Evolutionary conservation across 2,797 vertebrate species (phyloP), one percentile per base, ranked within the genome.

Genomic region (Galago senegalensis): DNA sequence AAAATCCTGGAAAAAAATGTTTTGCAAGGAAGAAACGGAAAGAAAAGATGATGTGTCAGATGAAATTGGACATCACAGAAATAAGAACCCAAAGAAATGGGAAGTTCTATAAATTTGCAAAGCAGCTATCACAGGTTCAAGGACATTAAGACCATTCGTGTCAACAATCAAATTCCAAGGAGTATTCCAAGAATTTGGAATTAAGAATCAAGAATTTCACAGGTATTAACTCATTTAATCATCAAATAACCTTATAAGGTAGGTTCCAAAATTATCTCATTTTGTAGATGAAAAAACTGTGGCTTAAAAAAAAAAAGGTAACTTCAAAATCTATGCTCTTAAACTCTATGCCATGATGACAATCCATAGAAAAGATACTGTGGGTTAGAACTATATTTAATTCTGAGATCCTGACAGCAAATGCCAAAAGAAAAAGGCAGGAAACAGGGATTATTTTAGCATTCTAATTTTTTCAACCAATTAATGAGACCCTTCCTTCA

Each of bases 1-100:
- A 20, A 80, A 63, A 63, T 20, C n/a, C 46, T 53, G 1, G 20
- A 43, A 88, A 72, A 72, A 87, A 91, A 43, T 63, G 23, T 53
- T 82, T 88, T 18, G 7, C 13, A 82, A 89, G 43, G 61, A 91
- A 93, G 25, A 80, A 91, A 73, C 34, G 20, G 49, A 89, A 92
- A 84, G 37, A 72, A 92, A 93, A 96, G 1, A 8, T 73, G 37
- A 86, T 76, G 7, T 60, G 17, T 91, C 56, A 46, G 37, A 72
- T 31, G 73, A 92, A n/a, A 46, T 0, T 65, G 27, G 65, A 11
- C 20, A 46, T 70, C 69, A 5, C 6, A 40, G 20, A 91, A 80
- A 82, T 40, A 1, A 31, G 27, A 93, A n/a, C 21, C 49, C 7
- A 79, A 60, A 73, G 37, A 81, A 80, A 2, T 23, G 16, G 17